phyloP scores from a whole-genome alignment of 2,113 vertebrate genomes.

The Alaudala cheleensis region DNA sequence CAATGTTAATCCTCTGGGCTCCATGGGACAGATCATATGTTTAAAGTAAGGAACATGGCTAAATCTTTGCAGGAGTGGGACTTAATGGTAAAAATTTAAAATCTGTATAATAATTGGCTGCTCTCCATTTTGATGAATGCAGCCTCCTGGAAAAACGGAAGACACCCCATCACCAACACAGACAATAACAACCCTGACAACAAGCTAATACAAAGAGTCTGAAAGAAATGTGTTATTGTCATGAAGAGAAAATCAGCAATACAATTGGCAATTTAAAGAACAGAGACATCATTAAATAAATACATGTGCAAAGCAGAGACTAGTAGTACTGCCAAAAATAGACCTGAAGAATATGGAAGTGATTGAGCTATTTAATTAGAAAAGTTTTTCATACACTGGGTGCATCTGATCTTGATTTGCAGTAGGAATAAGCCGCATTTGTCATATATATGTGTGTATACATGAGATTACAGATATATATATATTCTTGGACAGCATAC shows the following conservation, averaged over 20 bases:
- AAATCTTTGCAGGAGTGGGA: not conserved
- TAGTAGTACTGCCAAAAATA: conserved; percentile 21
- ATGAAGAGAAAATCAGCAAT: conserved; percentile 31
- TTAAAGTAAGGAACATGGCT: not conserved
- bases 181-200: not conserved
- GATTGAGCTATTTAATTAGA: conserved; percentile 17
- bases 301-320: conserved; percentile 8
- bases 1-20: not conserved
- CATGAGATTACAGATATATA: not conserved
- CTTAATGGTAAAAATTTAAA: not conserved
- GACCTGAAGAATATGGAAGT: not conserved
- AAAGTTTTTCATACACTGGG: not conserved
- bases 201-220: not conserved
- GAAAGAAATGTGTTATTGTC: not conserved
- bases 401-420: not conserved
- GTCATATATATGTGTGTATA: not conserved
- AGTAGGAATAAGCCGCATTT: not conserved
- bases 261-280: conserved; percentile 46
- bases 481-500: not conserved
- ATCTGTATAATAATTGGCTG: not conserved
- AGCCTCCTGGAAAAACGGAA: not conserved
- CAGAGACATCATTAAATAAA: conserved; percentile 36
- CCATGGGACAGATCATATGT: not conserved
- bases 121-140: not conserved
- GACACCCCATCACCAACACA: not conserved